Conservation (phyloP, 1,140 invertebrate species). For the Eueides isabella region DNA sequence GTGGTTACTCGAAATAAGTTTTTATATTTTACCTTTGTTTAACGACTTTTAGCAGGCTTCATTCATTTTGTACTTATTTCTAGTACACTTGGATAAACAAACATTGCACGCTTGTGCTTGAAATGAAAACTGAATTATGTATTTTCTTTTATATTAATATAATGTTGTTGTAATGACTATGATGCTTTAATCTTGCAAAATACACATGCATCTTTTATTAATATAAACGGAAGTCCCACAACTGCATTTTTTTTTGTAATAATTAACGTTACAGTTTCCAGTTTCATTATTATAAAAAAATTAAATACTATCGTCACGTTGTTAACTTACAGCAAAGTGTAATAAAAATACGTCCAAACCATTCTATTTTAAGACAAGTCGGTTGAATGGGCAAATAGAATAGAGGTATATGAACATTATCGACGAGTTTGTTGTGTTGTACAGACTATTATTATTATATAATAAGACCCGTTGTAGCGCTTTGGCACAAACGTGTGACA, state of each 20-base stretch:
- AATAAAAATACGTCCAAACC: not conserved
- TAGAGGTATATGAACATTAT: conserved; percentile 7
- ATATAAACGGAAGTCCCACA: no score
- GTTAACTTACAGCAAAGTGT: not conserved
- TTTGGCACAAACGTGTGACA: no score
- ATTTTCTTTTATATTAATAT: conserved; percentile 1
- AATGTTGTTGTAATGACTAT: not conserved
- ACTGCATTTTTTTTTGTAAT: not conserved
- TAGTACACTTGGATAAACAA: conserved; percentile 16
- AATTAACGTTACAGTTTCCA: not conserved
- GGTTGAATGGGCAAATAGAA: not conserved
- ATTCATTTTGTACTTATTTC: conserved; percentile 6
- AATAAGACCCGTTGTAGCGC: no score
- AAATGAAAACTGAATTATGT: not conserved
- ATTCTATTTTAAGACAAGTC: not conserved
- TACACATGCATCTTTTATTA: not conserved
- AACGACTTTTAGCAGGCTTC: conserved; percentile 15
- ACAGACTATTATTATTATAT: not conserved
- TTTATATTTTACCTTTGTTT: conserved; percentile 21
- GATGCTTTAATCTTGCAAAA: not conserved
- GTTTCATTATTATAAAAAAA: not conserved
- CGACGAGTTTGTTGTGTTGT: not conserved
- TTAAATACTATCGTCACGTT: not conserved
- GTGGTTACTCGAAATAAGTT: conserved; percentile 17
- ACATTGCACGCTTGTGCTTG: conserved; percentile 7